Conservation (phyloP, 1,140 invertebrate species). For the Drosophila athabasca region DNA sequence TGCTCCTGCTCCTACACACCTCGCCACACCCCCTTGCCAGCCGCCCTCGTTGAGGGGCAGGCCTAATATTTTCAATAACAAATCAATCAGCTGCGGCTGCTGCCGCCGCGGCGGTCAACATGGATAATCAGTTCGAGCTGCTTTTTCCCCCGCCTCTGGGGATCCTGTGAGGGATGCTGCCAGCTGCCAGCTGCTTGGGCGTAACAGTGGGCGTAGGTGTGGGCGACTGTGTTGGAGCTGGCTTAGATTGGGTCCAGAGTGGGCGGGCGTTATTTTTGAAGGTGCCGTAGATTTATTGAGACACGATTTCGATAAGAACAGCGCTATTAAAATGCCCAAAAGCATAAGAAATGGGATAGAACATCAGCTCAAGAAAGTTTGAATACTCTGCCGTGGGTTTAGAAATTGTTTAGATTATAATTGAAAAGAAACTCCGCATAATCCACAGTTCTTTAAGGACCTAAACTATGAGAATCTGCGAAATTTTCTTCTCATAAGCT, state of each 20-base stretch:
- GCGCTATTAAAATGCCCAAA: conserved; percentile 30
- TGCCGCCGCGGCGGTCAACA: conserved; percentile 60
- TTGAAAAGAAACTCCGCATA: too few relatives aligned
- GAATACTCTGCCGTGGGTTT: conserved; percentile 20
- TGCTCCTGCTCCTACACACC: not conserved
- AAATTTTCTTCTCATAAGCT: too few relatives aligned
- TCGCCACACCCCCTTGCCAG: conserved; percentile 10
- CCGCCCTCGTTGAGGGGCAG: conserved; percentile 28
- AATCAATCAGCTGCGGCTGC: conserved; percentile 75
- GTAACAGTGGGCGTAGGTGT: conserved; percentile 3
- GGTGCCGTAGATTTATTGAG: conserved; percentile 73
- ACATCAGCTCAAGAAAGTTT: not conserved
- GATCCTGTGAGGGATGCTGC: conserved; percentile 16
- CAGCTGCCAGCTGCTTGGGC: conserved; percentile 24
- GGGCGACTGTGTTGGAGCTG: conserved; percentile 8
- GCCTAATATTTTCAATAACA: conserved; percentile 82
- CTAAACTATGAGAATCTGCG: too few relatives aligned
- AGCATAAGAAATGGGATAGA: not conserved
- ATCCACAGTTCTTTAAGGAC: too few relatives aligned
- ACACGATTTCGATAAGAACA: conserved; percentile 75
- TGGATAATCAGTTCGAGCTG: conserved; percentile 73
- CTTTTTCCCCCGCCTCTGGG: conserved; percentile 24
- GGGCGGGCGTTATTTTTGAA: conserved; percentile 44
- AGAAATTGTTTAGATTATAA: not conserved
- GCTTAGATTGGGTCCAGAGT: conserved; percentile 9